Conservation (phyloP, 2,797 vertebrate genomes). For the Craterocephalus amniculus region DNA sequence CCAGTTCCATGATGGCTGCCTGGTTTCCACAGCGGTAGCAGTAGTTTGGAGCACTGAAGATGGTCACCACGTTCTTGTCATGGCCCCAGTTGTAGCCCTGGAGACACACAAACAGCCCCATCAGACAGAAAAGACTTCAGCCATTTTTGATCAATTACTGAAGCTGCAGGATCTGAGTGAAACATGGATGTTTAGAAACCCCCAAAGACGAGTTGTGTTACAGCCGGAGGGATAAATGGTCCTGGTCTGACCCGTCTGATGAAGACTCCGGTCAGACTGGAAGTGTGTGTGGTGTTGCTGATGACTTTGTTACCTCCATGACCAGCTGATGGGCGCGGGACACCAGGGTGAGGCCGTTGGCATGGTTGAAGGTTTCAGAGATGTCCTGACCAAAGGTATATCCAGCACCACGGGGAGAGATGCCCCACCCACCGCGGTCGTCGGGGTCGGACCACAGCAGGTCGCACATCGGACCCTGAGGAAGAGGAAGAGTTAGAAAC, state of each 20-base stretch:
- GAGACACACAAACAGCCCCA: neutral
- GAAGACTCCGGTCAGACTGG: no score
- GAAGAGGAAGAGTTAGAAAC: no score
- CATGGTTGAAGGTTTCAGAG: constrained; percentile 96
- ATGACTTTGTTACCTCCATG: constrained; percentile 88
- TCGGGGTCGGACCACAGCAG: constrained; percentile 95
- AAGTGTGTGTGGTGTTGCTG: no score
- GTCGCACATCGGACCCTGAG: constrained; percentile 94
- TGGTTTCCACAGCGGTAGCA: constrained; percentile 97
- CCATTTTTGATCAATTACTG: no score
- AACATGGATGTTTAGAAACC: no score
- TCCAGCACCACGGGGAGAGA: constrained; percentile 93
- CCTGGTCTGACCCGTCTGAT: no score
- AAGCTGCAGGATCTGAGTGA: no score
- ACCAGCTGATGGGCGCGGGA: constrained; percentile 96
- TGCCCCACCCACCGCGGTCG: constrained; percentile 94
- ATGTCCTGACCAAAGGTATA: constrained; percentile 98
- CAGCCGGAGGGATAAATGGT: no score
- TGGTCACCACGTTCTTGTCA: constrained; percentile 96
- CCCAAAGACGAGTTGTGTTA: no score
- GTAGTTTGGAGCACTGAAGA: constrained; percentile 98
- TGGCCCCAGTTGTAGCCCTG: constrained; percentile 98
- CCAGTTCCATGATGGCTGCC: constrained; percentile 97
- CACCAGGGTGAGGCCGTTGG: constrained; percentile 95
- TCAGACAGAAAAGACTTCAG: neutral